Evolutionary conservation across 2,797 vertebrate genomes (phyloP).

Genomic region (Scolopax rusticola): DNA sequence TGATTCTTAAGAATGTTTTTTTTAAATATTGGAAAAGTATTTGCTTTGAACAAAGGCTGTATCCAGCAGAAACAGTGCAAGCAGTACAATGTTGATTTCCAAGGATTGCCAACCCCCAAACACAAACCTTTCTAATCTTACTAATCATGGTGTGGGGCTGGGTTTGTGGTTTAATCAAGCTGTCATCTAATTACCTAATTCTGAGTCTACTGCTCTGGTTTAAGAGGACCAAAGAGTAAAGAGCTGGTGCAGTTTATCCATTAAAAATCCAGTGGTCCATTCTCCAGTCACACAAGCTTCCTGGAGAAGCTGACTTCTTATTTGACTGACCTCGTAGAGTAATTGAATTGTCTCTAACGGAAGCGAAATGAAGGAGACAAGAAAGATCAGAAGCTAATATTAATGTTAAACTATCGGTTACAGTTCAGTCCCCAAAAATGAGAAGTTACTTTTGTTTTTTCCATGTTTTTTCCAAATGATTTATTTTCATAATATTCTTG

Average conservation of each 20-base stretch:
- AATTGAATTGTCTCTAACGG: not conserved
- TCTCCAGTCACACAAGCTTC: not conserved
- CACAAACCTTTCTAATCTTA: slow-evolving; percentile 31
- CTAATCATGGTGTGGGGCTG: slow-evolving; percentile 24
- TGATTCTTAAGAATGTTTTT: not conserved
- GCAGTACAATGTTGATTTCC: slow-evolving; percentile 59
- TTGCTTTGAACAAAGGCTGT: not conserved
- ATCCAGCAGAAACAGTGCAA: not conserved
- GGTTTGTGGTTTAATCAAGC: slow-evolving; percentile 22
- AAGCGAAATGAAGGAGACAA: not conserved
- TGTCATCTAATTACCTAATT: slow-evolving; percentile 11
- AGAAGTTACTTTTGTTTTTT: not conserved
- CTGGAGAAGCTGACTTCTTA: not conserved
- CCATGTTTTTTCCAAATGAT: not conserved
- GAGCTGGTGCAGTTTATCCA: not conserved
- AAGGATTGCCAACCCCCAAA: slow-evolving; percentile 53
- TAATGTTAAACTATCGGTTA: not conserved
- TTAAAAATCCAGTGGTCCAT: not conserved
- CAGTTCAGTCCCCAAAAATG: not conserved
- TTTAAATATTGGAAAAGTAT: not conserved
- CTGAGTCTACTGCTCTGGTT: not conserved
- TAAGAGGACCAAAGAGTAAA: not conserved
- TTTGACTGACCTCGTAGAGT: slow-evolving; percentile 25
- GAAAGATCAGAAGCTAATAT: not conserved
- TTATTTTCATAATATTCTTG: not conserved